A percentile compares a stretch with the other conserved stretches of the same genome.
Conservation (phyloP, 2,113 vertebrate genomes). For the Oryzias javanicus region DNA sequence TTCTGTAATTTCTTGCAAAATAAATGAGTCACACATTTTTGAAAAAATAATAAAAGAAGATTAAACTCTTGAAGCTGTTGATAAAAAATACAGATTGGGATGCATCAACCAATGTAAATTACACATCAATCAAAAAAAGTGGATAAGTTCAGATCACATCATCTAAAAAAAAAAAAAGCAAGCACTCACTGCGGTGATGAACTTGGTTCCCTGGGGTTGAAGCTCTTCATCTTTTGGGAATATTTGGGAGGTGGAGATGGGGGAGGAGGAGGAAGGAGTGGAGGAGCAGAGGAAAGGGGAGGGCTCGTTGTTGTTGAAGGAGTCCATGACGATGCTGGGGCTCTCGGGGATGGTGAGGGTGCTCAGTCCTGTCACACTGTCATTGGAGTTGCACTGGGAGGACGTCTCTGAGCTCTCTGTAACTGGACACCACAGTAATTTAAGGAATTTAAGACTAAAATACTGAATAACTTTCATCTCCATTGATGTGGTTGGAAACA, state of each 20-base stretch:
- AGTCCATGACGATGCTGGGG: conserved; percentile 56
- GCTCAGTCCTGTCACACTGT: conserved; percentile 67
- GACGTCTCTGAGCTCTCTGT: conserved; percentile 77
- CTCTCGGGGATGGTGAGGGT: conserved; percentile 44
- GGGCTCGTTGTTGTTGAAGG: conserved; percentile 49
- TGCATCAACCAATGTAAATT: too few relatives aligned
- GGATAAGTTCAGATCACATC: too few relatives aligned
- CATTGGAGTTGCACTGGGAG: conserved; percentile 76
- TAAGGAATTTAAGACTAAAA: neutral
- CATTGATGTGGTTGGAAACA: neutral
- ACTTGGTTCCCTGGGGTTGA: conserved; percentile 62
- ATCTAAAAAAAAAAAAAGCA: neutral
- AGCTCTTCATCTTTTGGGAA: conserved; percentile 69
- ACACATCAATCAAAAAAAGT: too few relatives aligned
- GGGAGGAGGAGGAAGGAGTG: conserved; percentile 54
- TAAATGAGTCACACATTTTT: too few relatives aligned
- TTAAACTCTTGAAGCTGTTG: too few relatives aligned
- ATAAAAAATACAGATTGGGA: too few relatives aligned
- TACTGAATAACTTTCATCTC: neutral
- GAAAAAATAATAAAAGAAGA: too few relatives aligned
- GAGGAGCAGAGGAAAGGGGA: conserved; percentile 65
- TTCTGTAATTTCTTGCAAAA: too few relatives aligned
- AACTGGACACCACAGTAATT: conserved; percentile 53
- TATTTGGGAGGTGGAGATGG: conserved; percentile 46
- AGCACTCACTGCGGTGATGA: conserved; percentile 77